Base-by-base conservation (phyloP, 2,113 vertebrate genomes). In the Vicugna pacos region DNA sequence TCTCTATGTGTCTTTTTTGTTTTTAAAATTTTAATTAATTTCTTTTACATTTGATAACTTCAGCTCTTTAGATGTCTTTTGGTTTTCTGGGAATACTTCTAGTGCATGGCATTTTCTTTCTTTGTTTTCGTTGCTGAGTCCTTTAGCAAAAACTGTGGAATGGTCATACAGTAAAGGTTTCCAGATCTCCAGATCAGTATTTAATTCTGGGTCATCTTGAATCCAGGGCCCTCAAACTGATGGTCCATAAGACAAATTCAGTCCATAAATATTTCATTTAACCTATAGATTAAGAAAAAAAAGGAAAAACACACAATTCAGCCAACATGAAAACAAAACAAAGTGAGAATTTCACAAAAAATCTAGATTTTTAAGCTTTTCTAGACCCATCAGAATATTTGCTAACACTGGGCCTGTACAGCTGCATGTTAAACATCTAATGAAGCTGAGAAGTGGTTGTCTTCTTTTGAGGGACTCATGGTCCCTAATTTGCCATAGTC, bases 391-490 rank as follows among this genome's bases (percentile, higher is more conserved):
- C 32, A 42, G 46, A 52, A 26, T 62, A 50, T 58, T 83, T 81
- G 19, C 8, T 48, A n/a, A 42, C 0, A 2, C 1, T 4, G 50
- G 15, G 16, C 6, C 35, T 50, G 19, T 5, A 13, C 5, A 48
- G 16, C 42, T 52, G 9, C 50, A 30, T 5, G 8, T 42, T 5
- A 8, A 50, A 70, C n/a, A 24, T 4, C 28, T 24, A 93, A 50
- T 64, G 67, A 17, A 28, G 12, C 15, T 62, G 14, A 50, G 24
- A 42, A 52, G 15, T 4, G 11, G 1, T 19, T 17, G 10, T 35
- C 15, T 2, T 16, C 52, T 72, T 50, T 24, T n/a, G 16, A 67
- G 17, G n/a, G 9, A 42, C 12, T 52, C 3, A 0, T 20, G 20
- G 11, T 26, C 75, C 83, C n/a, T 81, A 35, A 32, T n/a, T 86